Base-by-base conservation (phyloP, 2,797 vertebrate genomes). In the Pipistrellus pygmaeus region DNA sequence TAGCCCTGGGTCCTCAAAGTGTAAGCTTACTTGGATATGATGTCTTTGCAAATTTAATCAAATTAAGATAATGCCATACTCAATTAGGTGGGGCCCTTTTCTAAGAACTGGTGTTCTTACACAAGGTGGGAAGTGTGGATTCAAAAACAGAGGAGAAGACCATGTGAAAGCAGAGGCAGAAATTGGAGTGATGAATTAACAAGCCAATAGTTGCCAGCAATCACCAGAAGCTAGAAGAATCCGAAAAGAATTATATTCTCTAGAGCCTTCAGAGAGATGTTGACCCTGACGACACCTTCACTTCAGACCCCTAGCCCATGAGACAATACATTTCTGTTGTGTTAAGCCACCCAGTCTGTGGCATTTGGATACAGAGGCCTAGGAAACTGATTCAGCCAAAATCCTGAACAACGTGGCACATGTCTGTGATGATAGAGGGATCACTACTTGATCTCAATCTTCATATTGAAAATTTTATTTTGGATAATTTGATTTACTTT, bases 401-500 rank as follows among this genome's bases (percentile, higher is more conserved):
- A 53, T 69, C 44, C 30, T 41, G 57, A 87, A 38, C 20, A 32
- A 13, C 4, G 3, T 35, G 27, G 25, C 15, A 64, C 27, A 38
- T 23, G 17, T 68, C 21, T 44, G 14, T 41, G 51, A 73, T 73
- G 44, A 69, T n/a, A 14, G 13, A 83, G 23, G 27, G 25, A 57
- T 62, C 17, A 8, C 25, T 77, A 62, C 68, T 93, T 88, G 35
- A 89, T 76, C 46, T 90, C 27, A 68, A 66, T 81, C 41, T 91
- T 92, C 73, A 51, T 32, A 84, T 57, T 81, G 30, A 80, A 68
- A 81, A 72, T 90, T 77, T 85, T 44, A 84, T 92, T 92, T 91
- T 60, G 48, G 32, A 80, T 6, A 87, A 94, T 86, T 88, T 84
- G 41, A 81, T 69, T 93, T 85, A 88, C 21, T 48, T 86, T 76